phyloP scores from a whole-genome alignment of 2,797 vertebrate species.

The Enoplosus armatus region DNA sequence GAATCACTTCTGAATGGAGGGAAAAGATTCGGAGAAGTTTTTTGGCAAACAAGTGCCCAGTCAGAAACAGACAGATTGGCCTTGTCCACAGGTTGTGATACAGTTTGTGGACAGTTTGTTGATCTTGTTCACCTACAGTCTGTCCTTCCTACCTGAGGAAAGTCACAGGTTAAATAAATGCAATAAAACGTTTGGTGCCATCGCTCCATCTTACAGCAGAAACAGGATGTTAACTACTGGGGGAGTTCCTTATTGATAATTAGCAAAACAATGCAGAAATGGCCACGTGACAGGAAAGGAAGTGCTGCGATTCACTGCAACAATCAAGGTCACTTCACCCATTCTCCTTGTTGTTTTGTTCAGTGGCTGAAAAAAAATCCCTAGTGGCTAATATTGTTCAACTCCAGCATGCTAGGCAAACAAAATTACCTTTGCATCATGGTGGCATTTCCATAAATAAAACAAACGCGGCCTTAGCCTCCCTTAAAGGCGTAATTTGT shows the following conservation, averaged over 20 bases:
- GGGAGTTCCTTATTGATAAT: conserved; percentile 20
- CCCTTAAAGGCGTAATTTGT: conserved; percentile 33
- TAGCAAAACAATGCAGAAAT: conserved; percentile 34
- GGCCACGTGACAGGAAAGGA: conserved; percentile 41
- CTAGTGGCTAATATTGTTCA: background rate
- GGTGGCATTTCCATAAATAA: conserved; percentile 47
- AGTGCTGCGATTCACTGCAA: conserved; percentile 22
- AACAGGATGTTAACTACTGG: conserved; percentile 38
- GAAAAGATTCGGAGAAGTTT: conserved; percentile 16
- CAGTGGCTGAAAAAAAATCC: background rate
- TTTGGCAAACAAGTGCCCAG: conserved; percentile 2
- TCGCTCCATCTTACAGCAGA: background rate
- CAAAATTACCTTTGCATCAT: conserved; percentile 23
- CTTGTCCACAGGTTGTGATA: background rate
- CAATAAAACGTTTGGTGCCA: conserved; percentile 3
- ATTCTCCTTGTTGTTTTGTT: conserved; percentile 17
- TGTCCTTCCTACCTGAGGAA: background rate
- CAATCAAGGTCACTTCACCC: conserved; percentile 33
- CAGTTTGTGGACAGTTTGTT: background rate
- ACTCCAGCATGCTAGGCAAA: background rate
- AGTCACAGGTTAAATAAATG: background rate
- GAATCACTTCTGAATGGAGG: conserved; percentile 47
- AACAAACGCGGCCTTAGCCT: background rate
- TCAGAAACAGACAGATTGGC: conserved; percentile 35
- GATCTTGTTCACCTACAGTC: background rate